Conservation (phyloP, 2,797 vertebrate genomes). For the Pelobates cultripes region DNA sequence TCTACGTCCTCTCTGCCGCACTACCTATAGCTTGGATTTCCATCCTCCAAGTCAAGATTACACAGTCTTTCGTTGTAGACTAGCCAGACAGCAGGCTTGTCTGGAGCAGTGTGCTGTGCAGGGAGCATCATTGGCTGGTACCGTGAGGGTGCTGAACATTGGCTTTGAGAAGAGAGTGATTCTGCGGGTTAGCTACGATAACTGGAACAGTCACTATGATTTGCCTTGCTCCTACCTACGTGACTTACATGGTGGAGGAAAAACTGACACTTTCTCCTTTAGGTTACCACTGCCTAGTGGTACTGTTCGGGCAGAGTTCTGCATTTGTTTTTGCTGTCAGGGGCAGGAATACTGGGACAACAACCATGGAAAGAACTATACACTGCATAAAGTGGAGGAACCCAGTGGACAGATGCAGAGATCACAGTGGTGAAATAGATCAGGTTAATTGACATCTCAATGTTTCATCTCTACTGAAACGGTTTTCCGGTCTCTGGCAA, state of each 20-base stretch:
- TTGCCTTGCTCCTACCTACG: slow-evolving; percentile 69
- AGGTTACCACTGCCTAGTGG: slow-evolving; percentile 70
- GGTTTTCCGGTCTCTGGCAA: too few species aligned
- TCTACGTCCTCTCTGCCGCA: slow-evolving; percentile 56
- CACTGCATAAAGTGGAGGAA: background rate
- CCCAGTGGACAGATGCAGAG: slow-evolving; percentile 29
- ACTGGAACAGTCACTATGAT: slow-evolving; percentile 76
- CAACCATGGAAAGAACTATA: slow-evolving; percentile 76
- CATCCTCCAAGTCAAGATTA: slow-evolving; percentile 74
- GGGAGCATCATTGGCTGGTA: slow-evolving; percentile 70
- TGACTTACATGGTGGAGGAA: slow-evolving; percentile 67
- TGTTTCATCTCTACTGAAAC: too few species aligned
- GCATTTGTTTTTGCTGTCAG: slow-evolving; percentile 72
- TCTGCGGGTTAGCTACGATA: slow-evolving; percentile 76
- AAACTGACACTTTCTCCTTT: slow-evolving; percentile 78
- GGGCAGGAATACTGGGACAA: slow-evolving; percentile 77
- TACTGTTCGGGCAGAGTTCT: slow-evolving; percentile 72
- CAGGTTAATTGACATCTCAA: too few species aligned
- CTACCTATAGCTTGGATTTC: slow-evolving; percentile 72
- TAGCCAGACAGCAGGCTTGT: slow-evolving; percentile 68
- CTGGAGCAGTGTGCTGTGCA: slow-evolving; percentile 78
- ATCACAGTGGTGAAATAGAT: slow-evolving; percentile 59
- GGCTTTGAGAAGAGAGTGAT: slow-evolving; percentile 75
- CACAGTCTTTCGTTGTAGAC: slow-evolving; percentile 66
- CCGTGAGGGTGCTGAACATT: slow-evolving; percentile 72